These are phyloP conservation scores for Sebastes minor DNA, from an alignment of 2,797 vertebrate genomes.

Conservation along the genomic window DNA sequence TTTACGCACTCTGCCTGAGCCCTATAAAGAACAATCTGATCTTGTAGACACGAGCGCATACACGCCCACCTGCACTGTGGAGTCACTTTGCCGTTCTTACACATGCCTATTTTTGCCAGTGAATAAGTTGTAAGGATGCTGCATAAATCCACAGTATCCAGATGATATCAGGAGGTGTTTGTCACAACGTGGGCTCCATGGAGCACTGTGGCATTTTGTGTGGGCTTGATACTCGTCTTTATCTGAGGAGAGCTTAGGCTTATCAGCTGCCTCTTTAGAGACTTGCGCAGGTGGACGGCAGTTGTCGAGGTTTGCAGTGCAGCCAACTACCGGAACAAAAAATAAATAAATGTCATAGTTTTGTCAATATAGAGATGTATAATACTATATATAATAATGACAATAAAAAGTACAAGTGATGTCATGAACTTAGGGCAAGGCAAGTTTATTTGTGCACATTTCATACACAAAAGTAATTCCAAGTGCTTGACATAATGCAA, in stretches of 20 bases:
- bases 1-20: not conserved
- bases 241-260: constrained; percentile 38
- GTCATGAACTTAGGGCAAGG: not conserved
- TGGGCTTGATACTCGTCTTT: constrained; percentile 11
- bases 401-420: not conserved
- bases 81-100: constrained; percentile 6
- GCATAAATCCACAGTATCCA: constrained; percentile 48
- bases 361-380: not conserved
- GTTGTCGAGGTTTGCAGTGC: not conserved
- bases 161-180: constrained; percentile 49
- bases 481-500: not conserved
- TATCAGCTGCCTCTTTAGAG: constrained; percentile 40
- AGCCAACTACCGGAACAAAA: not conserved
- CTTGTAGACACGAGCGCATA: not conserved
- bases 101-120: not conserved
- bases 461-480: not conserved
- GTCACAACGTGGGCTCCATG: constrained; percentile 14
- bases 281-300: constrained; percentile 19
- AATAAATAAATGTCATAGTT: not conserved
- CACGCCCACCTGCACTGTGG: not conserved
- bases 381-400: not conserved
- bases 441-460: not conserved
- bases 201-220: constrained; percentile 37
- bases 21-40: constrained; percentile 17
- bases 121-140: constrained; percentile 15